Base-by-base conservation (phyloP, 2,888 invertebrate genomes). In the Chaitophorus viminalis region DNA sequence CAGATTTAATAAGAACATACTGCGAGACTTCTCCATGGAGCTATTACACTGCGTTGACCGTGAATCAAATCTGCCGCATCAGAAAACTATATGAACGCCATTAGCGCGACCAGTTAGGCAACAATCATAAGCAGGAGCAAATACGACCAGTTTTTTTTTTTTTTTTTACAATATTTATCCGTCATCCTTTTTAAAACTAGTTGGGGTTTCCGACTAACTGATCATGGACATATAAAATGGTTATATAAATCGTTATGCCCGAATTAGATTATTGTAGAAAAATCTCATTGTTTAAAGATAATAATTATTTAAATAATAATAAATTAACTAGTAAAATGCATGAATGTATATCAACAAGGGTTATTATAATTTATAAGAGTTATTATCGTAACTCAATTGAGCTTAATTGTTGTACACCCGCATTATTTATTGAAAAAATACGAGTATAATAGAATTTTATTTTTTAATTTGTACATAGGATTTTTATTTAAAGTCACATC, bases 121-220 rank as follows among this genome's bases (percentile, higher is more conserved):
- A 77, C 52, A 77, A 31, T 52, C 31, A 31, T 14, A 65, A 46
- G 11, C n/a, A n/a, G n/a, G 60, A 77, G 46, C 77, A 31, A 77
- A 84, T 77, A 33, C 31, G 46, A 76, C 84, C 31, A 68, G 65
- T 77, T 77, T 77, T 77, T 84, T 75, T 39, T 54, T 83, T 75
- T 83, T 29, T 60, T 25, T 83, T 39, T 9, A 9, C 83, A n/a
- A 54, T 54, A 82, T 36, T 21, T 75, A 60, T 6, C 21, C 0
- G 36, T 75, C 68, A 25, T 83, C 75, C 60, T 33, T 77, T 76
- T 46, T 46, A 18, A 18, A 18, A 77, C 76, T 76, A 68, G 76
- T 76, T 84, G 46, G 46, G 65, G 65, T 84, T 84, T 76, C 75
- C 36, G 46, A 76, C 46, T 65, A 65, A 18, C 25, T 25, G 21